These are phyloP conservation scores for Poeciliopsis turneri DNA, from an alignment of 2,797 vertebrate species.

Conservation along the genomic window DNA sequence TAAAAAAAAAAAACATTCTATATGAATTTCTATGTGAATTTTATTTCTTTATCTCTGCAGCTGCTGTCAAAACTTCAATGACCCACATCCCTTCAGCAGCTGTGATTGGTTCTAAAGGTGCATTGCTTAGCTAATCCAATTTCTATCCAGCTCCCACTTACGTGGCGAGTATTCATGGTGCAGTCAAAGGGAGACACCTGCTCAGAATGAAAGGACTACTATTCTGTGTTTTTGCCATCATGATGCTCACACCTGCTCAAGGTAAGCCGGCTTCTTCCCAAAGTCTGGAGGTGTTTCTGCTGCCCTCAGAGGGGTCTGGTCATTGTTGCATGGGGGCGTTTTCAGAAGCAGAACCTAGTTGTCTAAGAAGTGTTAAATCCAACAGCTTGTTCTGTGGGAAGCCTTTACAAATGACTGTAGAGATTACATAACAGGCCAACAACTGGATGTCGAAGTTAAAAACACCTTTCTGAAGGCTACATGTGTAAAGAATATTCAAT, in stretches of 20 bases:
- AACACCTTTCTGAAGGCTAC: background rate
- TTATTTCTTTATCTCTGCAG: background rate
- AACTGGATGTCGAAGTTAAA: background rate
- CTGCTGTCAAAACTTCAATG: background rate
- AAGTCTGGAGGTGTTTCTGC: background rate
- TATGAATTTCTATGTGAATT: constrained; percentile 5
- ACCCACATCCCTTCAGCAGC: constrained; percentile 15
- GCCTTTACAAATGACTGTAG: background rate
- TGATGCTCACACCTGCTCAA: constrained; percentile 50
- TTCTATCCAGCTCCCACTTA: constrained; percentile 27
- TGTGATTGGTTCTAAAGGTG: constrained; percentile 44
- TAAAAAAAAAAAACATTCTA: constrained; percentile 10
- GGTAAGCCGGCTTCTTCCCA: constrained; percentile 55
- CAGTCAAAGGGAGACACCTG: constrained; percentile 24
- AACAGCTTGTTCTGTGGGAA: background rate
- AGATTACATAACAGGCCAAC: background rate
- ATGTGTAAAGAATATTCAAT: background rate
- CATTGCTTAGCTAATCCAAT: constrained; percentile 70
- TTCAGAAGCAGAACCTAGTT: background rate
- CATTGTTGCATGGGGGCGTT: background rate
- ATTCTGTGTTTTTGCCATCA: constrained; percentile 57
- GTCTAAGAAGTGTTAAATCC: constrained; percentile 3
- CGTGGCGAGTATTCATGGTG: constrained; percentile 30
- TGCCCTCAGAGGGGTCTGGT: background rate
- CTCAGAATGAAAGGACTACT: constrained; percentile 63